Conservation (phyloP, 2,797 vertebrate genomes). For the Discoglossus pictus region DNA sequence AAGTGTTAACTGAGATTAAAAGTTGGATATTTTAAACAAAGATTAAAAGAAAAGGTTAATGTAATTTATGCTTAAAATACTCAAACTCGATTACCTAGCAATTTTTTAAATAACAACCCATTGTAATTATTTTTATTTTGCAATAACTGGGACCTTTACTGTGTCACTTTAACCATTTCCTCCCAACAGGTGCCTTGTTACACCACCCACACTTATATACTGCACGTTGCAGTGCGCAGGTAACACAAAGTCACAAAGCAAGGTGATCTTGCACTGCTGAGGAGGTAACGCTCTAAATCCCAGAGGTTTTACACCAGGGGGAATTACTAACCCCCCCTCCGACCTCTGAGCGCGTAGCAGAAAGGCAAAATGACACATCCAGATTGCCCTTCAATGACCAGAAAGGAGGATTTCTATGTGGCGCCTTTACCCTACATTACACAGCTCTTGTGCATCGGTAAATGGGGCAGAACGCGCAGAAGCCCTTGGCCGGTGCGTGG, state of each 20-base stretch:
- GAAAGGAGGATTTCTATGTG: constrained; percentile 76
- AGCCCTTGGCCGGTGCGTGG: constrained; percentile 70
- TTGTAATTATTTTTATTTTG: too few relatives aligned
- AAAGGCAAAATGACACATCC: constrained; percentile 63
- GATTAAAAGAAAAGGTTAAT: too few relatives aligned
- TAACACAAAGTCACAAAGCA: constrained; percentile 69
- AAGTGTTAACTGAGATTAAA: too few relatives aligned
- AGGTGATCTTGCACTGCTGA: constrained; percentile 61
- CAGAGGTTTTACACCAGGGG: constrained; percentile 50
- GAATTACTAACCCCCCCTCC: constrained; percentile 56
- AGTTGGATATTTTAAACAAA: too few relatives aligned
- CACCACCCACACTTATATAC: too few relatives aligned
- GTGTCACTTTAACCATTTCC: too few relatives aligned
- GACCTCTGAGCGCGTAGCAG: constrained; percentile 54
- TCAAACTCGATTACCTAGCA: too few relatives aligned
- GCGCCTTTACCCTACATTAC: constrained; percentile 68
- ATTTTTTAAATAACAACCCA: too few relatives aligned
- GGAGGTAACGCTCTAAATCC: constrained; percentile 64
- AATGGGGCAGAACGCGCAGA: constrained; percentile 81
- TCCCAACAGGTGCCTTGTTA: too few relatives aligned
- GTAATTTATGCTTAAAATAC: too few relatives aligned
- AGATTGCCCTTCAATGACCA: constrained; percentile 88
- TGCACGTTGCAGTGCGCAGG: too few relatives aligned
- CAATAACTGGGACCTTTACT: too few relatives aligned
- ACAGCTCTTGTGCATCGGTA: constrained; percentile 75